A percentile compares a stretch with the other conserved stretches of the same genome.
Conservation (phyloP, 2,797 vertebrate genomes). For the Linurgus olivaceus region DNA sequence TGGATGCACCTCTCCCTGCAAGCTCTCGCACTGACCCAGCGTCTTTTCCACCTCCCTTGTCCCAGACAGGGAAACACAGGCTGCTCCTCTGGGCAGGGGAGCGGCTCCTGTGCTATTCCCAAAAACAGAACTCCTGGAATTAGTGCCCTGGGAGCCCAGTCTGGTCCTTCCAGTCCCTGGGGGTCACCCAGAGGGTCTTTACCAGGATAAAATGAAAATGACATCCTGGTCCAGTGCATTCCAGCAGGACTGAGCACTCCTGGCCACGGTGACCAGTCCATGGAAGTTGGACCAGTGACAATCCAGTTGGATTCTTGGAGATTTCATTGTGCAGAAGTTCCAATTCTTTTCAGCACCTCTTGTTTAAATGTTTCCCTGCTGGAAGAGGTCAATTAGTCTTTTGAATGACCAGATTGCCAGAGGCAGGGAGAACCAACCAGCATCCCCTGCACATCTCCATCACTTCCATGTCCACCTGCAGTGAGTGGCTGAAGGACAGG, state of each 20-base stretch:
- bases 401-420: not conserved
- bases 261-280: not conserved
- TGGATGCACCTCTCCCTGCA: not conserved
- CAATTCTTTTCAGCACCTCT: not conserved
- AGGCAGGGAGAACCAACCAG: not conserved
- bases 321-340: not conserved
- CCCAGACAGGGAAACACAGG: not conserved
- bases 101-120: not conserved
- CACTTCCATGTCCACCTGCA: not conserved
- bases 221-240: no score
- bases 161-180: not conserved
- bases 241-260: not conserved
- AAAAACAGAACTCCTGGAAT: not conserved
- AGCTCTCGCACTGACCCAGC: not conserved
- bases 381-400: not conserved
- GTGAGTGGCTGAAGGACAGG: fast-evolving
- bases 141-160: not conserved
- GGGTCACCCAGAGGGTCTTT: not conserved
- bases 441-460: not conserved
- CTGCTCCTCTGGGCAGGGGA: not conserved
- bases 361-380: not conserved
- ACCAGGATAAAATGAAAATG: no score
- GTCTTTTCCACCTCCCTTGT: not conserved
- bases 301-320: not conserved
- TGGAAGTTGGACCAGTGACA: fast-evolving